A percentile compares a stretch with the other conserved stretches of the same genome.
These are phyloP conservation scores for Zhuqinia jingwanae DNA, from an alignment of 2,888 invertebrate genomes.

Conservation along the genomic window DNA sequence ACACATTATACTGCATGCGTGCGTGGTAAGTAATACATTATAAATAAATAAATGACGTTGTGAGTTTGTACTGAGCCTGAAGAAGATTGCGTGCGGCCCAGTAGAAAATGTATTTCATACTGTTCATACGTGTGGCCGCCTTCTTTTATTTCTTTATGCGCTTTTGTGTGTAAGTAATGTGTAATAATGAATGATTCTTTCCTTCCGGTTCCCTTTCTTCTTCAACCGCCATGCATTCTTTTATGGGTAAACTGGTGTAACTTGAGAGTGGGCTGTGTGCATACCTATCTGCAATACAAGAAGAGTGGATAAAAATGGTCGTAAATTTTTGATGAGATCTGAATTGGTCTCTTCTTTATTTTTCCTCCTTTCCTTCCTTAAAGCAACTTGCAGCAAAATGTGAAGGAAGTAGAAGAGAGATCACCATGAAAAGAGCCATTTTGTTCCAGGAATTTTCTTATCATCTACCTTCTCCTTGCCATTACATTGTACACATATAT, in stretches of 20 bases:
- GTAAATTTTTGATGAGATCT: conserved; percentile 50
- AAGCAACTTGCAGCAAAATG: no score
- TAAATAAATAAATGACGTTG: neutral
- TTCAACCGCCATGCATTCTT: neutral
- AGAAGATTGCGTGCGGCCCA: conserved; percentile 11
- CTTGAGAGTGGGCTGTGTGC: neutral
- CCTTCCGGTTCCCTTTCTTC: conserved; percentile 7
- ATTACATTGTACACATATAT: no score
- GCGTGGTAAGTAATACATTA: conserved; percentile 16
- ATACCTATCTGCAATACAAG: neutral
- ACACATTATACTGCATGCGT: neutral
- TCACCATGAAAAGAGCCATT: conserved; percentile 22
- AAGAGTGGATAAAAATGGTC: neutral
- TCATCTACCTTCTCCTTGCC: neutral
- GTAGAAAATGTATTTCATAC: neutral
- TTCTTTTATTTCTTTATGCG: neutral
- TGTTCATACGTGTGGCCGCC: no score
- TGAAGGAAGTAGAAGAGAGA: neutral
- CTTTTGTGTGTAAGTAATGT: no score
- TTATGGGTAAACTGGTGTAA: neutral
- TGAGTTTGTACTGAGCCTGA: neutral
- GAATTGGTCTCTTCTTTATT: conserved; percentile 29
- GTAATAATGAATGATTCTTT: neutral
- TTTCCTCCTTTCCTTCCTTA: neutral
- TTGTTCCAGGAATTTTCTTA: neutral